These are phyloP conservation scores for Chamaetylas fuelleborni DNA, from an alignment of 2,113 vertebrate genomes.

Conservation along the genomic window DNA sequence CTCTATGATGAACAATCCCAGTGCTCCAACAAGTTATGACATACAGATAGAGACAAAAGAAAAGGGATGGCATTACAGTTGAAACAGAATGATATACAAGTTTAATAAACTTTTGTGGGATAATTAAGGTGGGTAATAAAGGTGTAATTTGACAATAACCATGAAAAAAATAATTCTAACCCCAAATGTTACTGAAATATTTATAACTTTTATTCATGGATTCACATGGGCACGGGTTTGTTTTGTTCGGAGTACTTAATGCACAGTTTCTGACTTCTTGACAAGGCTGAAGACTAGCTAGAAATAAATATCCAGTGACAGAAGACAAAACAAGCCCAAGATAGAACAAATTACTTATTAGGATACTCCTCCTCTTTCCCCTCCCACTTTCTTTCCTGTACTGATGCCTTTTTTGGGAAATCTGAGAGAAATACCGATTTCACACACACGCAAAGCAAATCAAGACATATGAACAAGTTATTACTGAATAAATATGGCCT, in stretches of 20 bases:
- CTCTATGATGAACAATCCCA: not conserved
- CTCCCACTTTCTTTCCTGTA: not conserved
- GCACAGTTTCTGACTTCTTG: not conserved
- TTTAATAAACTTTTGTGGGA: not conserved
- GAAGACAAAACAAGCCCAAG: not conserved
- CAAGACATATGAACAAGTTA: not conserved
- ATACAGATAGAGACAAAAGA: not conserved
- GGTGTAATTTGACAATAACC: not conserved
- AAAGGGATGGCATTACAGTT: not conserved
- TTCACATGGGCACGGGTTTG: not conserved
- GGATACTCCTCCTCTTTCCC: not conserved
- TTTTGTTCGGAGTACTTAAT: not conserved
- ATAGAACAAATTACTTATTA: not conserved
- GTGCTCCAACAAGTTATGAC: fast-evolving
- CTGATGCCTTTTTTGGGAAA: not conserved
- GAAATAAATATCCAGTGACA: not conserved
- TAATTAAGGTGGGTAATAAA: not conserved
- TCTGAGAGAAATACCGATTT: not conserved
- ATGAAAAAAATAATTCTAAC: not conserved
- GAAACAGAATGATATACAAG: not conserved
- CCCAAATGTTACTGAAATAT: not conserved
- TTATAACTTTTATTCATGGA: not conserved
- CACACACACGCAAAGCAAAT: not conserved
- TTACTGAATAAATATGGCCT: not conserved
- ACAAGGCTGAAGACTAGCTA: not conserved